Evolutionary conservation across 2,113 vertebrate genomes (phyloP).

Genomic region (Ammodytes marinus): DNA sequence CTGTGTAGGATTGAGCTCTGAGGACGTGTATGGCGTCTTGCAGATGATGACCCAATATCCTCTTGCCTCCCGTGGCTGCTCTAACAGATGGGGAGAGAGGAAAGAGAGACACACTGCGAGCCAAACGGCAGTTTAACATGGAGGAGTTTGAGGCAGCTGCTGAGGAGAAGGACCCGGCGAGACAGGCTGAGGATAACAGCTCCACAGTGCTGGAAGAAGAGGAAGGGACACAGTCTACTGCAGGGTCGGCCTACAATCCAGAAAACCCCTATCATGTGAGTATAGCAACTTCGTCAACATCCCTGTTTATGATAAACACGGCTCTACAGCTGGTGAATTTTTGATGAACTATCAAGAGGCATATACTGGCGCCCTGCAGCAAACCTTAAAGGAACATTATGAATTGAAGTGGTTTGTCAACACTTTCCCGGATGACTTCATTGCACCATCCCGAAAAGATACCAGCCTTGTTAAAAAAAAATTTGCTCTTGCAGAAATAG

Average conservation of each 20-base stretch:
- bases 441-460: slow-evolving; percentile 14
- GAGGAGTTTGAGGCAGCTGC: slow-evolving; percentile 78
- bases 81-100: slow-evolving; percentile 87
- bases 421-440: slow-evolving; percentile 59
- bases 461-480: slow-evolving; percentile 39
- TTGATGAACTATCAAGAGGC: slow-evolving; percentile 58
- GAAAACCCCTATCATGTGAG: slow-evolving; percentile 96
- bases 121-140: slow-evolving; percentile 81
- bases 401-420: slow-evolving; percentile 61
- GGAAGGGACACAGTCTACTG: slow-evolving; percentile 69
- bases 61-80: slow-evolving; percentile 72
- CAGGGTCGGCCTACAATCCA: slow-evolving; percentile 86
- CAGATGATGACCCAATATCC: slow-evolving; percentile 78
- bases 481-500: slow-evolving; percentile 31
- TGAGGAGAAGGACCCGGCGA: slow-evolving; percentile 53
- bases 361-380: slow-evolving; percentile 40
- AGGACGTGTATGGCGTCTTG: slow-evolving; percentile 74
- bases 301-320: slow-evolving; percentile 38
- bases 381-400: slow-evolving; percentile 57
- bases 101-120: slow-evolving; percentile 85
- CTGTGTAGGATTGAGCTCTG: slow-evolving; percentile 76
- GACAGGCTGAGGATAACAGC: slow-evolving; percentile 62
- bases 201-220: slow-evolving; percentile 58
- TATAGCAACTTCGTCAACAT: slow-evolving; percentile 55
- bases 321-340: slow-evolving; percentile 49